Evolutionary conservation across 2,888 invertebrate genomes (phyloP), one percentile per base, ranked within the genome.

Genomic region (Xanthostigma xanthostigma): DNA sequence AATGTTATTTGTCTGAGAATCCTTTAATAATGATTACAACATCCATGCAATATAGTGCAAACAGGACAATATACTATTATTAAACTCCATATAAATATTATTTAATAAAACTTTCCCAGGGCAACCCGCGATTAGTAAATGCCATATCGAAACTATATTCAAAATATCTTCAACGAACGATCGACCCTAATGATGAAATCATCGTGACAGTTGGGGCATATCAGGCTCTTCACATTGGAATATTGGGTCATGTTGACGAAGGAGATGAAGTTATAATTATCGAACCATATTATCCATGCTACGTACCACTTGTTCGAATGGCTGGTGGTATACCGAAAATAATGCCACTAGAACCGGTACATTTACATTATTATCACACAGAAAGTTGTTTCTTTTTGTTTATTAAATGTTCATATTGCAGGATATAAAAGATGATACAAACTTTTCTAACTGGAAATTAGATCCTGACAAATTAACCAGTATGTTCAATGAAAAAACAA

Each of bases 261-360:
- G 81, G 70, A n/a, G 71, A 70, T 55, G 71, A 79, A 67, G 79
- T 78, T 52, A 78, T 83, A 51, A 75, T 84, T 48, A 79, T 84
- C 53, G 84, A 85, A 61, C 84, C 84, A 1, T 82, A 74, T 61
- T 85, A 79, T 61, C 83, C 84, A 63, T 82, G 81, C 57, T 84
- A 85, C 60, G 75, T 72, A 53, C 80, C 83, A 1, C 78, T 84
- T 74, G 73, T 81, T 8, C 64, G 64, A 50, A 67, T 73, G 46
- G 78, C 79, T 36, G 79, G 79, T 10, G 85, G 80, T 9, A 66
- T 64, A 39, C 77, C 81, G 6, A 74, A 74, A 35, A 81, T 75
- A 58, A 73, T 84, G 43, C 73, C 81, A 3, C 64, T 84, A 17
- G 67, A 73, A 59, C 75, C 76, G 40, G 73, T 73, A 61, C 65